Percentiles rank a stretch among this genome's conserved stretches.
These are phyloP conservation scores for Cheilosia scutellata DNA, from an alignment of 2,888 invertebrate genomes.

Conservation along the genomic window DNA sequence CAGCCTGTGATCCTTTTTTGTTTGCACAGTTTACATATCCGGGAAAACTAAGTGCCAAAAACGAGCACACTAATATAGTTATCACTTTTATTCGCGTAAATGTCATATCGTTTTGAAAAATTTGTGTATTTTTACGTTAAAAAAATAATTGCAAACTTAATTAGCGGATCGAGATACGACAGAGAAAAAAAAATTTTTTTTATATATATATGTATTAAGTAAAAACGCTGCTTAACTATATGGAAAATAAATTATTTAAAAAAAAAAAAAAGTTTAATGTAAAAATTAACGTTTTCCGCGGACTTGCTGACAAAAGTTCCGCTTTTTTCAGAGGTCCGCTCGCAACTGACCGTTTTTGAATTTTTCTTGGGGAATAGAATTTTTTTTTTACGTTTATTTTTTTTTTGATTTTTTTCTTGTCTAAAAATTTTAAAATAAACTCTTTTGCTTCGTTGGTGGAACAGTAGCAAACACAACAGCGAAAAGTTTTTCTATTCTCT, in stretches of 20 bases:
- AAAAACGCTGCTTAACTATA: conserved; percentile 58
- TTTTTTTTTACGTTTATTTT: conserved; percentile 30
- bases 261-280: conserved; percentile 63
- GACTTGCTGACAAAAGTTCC: conserved; percentile 84
- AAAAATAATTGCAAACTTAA: conserved; percentile 56
- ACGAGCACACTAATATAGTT: conserved; percentile 83
- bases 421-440: conserved; percentile 69
- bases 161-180: conserved; percentile 61
- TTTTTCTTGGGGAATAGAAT: conserved; percentile 66
- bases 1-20: conserved; percentile 81
- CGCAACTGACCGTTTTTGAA: conserved; percentile 83
- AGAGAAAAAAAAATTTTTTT: conserved; percentile 20
- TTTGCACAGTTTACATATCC: conserved; percentile 84
- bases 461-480: conserved; percentile 32
- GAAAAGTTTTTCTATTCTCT: conserved; percentile 52
- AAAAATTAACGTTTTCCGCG: conserved; percentile 83
- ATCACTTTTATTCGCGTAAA: conserved; percentile 84
- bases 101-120: conserved; percentile 80
- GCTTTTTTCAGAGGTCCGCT: conserved; percentile 85
- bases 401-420: conserved; percentile 22
- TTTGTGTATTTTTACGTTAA: conserved; percentile 66
- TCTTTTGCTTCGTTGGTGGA: conserved; percentile 55
- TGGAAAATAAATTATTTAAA: conserved; percentile 57
- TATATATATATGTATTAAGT: conserved; percentile 6
- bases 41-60: conserved; percentile 84